These are phyloP conservation scores for Axis porcinus DNA, from an alignment of 2,113 vertebrate genomes.

Conservation along the genomic window DNA sequence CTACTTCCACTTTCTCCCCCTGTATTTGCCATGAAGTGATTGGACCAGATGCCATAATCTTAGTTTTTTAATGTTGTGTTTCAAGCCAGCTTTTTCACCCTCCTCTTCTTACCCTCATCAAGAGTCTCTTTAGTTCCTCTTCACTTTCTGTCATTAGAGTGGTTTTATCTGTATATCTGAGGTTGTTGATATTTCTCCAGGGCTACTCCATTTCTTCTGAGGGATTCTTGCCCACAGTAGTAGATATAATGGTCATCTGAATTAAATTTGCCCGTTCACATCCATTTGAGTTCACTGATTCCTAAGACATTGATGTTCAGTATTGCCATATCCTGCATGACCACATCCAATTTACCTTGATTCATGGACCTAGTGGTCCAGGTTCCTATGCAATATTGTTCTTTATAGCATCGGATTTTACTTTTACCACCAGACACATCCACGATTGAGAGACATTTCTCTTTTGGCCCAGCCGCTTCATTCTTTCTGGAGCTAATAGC, in stretches of 20 bases:
- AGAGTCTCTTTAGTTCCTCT: neutral
- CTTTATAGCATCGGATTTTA: neutral
- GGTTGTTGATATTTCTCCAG: neutral
- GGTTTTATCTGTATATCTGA: neutral
- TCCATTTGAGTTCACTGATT: neutral
- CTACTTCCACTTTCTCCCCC: neutral
- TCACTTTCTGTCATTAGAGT: neutral
- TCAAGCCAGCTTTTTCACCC: neutral
- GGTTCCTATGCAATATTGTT: neutral
- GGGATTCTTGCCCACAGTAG: neutral
- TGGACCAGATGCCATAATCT: neutral
- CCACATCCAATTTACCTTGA: neutral
- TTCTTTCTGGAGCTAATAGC: neutral
- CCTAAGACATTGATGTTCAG: neutral
- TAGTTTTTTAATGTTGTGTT: neutral
- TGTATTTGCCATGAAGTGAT: neutral
- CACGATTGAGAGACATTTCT: neutral
- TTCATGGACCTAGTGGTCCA: neutral
- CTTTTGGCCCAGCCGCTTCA: neutral
- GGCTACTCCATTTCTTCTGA: neutral
- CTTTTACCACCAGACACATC: neutral
- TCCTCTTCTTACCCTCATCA: neutral
- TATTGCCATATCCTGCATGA: neutral
- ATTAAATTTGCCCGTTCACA: neutral
- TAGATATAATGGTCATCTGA: neutral